These are phyloP conservation scores for Coranthus polyacanthus DNA, from an alignment of 2,797 vertebrate genomes.

Conservation along the genomic window DNA sequence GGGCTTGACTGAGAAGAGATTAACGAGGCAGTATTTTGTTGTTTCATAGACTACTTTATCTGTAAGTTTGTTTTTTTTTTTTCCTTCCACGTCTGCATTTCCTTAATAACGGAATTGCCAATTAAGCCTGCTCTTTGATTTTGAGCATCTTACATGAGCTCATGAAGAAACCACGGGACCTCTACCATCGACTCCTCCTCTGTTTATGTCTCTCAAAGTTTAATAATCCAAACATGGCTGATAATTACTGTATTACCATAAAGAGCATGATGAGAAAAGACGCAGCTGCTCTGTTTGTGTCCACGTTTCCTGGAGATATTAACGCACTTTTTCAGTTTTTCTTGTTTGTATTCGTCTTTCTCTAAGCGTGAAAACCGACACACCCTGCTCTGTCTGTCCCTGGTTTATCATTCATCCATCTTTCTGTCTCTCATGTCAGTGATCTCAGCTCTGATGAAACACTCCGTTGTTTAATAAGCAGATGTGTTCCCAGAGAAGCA, in stretches of 20 bases:
- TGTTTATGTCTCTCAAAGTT: constrained; percentile 10
- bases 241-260: neutral
- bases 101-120: no score
- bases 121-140: no score
- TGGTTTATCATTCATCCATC: constrained; percentile 35
- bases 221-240: neutral
- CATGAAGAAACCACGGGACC: constrained; percentile 12
- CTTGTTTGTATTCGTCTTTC: no score
- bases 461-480: constrained; percentile 62
- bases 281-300: neutral
- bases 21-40: neutral
- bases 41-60: no score
- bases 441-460: constrained; percentile 57
- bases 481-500: constrained; percentile 52
- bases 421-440: constrained; percentile 32
- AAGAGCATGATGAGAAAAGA: neutral
- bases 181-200: constrained; percentile 35
- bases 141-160: no score
- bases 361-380: constrained; percentile 3
- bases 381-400: constrained; percentile 45
- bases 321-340: neutral
- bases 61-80: no score
- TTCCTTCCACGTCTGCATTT: no score
- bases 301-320: constrained; percentile 18
- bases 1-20: neutral